Conservation (phyloP, 2,888 invertebrate genomes). For the Dryomyza anilis region DNA sequence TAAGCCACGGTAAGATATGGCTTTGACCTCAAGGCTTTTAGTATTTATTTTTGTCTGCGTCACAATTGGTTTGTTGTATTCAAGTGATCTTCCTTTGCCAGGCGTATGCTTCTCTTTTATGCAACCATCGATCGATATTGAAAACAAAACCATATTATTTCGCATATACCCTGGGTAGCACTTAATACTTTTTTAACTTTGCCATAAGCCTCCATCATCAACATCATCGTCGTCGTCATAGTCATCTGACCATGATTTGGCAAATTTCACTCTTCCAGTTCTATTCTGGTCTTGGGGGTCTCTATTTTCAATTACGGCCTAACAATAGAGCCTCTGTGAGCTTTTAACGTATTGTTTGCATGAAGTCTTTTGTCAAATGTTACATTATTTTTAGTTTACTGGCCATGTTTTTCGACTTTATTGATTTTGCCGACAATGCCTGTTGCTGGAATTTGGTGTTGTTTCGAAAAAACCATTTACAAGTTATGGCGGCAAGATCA, state of each 20-base stretch:
- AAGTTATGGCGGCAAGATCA: slow-evolving; percentile 14
- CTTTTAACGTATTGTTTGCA: background rate
- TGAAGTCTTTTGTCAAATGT: slow-evolving; percentile 7
- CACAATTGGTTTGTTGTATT: background rate
- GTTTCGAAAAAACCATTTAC: slow-evolving; percentile 8
- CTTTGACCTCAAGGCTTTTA: background rate
- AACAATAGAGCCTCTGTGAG: background rate
- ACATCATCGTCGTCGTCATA: no score
- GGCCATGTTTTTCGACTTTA: background rate
- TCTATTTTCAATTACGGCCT: background rate
- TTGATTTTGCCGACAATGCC: slow-evolving; percentile 6
- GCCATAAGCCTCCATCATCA: no score
- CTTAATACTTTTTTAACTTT: no score
- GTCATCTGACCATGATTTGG: slow-evolving; percentile 2
- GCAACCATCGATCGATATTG: background rate
- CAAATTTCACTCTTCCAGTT: background rate
- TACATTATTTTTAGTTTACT: background rate
- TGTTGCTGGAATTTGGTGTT: background rate
- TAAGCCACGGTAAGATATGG: background rate
- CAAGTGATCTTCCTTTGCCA: background rate
- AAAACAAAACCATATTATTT: background rate
- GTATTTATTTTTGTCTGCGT: background rate
- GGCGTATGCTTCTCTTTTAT: background rate
- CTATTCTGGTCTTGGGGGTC: background rate
- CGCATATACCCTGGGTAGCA: background rate